Base-by-base conservation (phyloP, 2,797 vertebrate species). In the Tiaroga cobitis region DNA sequence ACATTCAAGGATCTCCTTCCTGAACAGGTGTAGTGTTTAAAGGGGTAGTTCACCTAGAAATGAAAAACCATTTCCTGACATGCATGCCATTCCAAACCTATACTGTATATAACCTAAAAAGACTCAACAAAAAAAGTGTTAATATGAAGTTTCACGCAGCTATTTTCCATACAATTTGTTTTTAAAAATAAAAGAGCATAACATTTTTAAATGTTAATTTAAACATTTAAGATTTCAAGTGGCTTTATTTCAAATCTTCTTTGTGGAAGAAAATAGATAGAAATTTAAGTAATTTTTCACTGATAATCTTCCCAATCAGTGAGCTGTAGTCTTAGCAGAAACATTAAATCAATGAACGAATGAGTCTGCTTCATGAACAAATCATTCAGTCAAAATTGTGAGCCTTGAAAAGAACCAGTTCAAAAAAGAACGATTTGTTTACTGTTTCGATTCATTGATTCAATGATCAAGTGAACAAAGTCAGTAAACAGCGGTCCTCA, bases 181-280 rank as follows among this genome's bases (percentile, higher is more conserved):
- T 43, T 61, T 59, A 59, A 56, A 34, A 39, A 39, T 77, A 13
- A 43, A 43, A 43, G 11, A 16, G 34, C 15, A 41, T 78, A 6
- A 5, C 6, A 61, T 61, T 7, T 24, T 61, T 1, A 0, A 0
- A 2, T n/a, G n/a, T n/a, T n/a, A n/a, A n/a, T n/a, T n/a, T n/a
- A n/a, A n/a, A n/a, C n/a, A n/a, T n/a, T n/a, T 41, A 29, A 29
- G 2, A 29, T 2, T 2, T 29, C 8, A 37, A 56, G 34, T 77
- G 4, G 3, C 7, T 39, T 77, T 77, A 56, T n/a, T 37, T 21
- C 1, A 34, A 68, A 10, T 9, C 15, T 16, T 37, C 16, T 8
- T 37, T 51, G 51, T 56, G 11, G 13, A 5, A 76, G 19, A 18
- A 56, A 15, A 59, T 39, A 21, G 5, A 32, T 74, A 3, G 10